Percentiles rank a stretch among this genome's conserved stretches.
Evolutionary conservation across 2,797 vertebrate species (phyloP).

Genomic region (Holocentrus rufus): DNA sequence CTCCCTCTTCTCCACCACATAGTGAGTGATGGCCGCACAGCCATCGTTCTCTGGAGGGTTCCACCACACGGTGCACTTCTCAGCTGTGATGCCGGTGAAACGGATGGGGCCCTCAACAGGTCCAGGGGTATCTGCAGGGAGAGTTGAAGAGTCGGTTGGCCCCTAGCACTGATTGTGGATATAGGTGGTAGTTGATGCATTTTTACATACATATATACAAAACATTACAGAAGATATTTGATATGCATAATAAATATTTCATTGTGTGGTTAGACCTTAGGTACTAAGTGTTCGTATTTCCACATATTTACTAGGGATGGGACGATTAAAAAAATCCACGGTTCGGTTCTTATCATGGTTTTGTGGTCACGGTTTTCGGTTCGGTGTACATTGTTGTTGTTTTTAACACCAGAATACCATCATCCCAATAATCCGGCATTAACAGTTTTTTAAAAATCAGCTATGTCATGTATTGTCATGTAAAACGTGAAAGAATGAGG

Average conservation of each 20-base stretch:
- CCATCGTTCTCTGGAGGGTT: conserved; percentile 97
- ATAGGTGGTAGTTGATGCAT: too few species aligned
- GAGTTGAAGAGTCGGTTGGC: not conserved
- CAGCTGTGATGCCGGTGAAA: conserved; percentile 94
- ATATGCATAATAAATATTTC: not conserved
- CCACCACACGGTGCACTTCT: conserved; percentile 97
- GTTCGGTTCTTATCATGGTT: too few species aligned
- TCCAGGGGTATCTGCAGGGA: conserved; percentile 90
- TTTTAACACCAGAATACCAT: too few species aligned
- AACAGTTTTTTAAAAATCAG: too few species aligned
- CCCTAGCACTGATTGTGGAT: too few species aligned
- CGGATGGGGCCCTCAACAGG: conserved; percentile 93
- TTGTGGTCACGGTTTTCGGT: too few species aligned
- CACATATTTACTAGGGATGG: not conserved
- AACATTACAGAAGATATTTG: not conserved
- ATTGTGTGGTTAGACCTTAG: not conserved
- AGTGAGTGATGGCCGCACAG: conserved; percentile 91
- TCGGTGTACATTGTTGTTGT: too few species aligned
- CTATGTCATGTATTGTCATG: too few species aligned
- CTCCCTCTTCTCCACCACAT: conserved; percentile 97
- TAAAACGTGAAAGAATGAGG: too few species aligned
- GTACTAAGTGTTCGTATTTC: not conserved
- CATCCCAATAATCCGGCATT: too few species aligned
- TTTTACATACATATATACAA: too few species aligned
- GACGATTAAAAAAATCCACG: too few species aligned